A percentile compares a stretch with the other conserved stretches of the same genome.
These are phyloP conservation scores for Arothron firmamentum DNA, from an alignment of 2,113 vertebrate genomes.

Conservation along the genomic window DNA sequence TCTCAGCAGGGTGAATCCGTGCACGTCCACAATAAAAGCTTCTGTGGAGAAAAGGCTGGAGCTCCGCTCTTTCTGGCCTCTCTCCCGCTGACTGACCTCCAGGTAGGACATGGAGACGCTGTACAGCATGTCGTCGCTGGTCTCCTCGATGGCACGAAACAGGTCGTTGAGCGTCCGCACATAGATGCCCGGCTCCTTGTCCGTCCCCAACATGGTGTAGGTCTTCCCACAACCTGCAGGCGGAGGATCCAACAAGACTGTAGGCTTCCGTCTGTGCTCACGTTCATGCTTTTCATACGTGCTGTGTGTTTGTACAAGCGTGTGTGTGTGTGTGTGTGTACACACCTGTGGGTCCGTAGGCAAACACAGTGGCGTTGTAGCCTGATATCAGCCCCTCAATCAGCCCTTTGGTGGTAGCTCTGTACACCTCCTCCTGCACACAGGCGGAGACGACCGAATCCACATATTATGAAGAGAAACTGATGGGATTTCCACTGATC, in stretches of 20 bases:
- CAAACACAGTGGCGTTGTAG: slow-evolving; percentile 88
- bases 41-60: no score
- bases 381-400: slow-evolving; percentile 86
- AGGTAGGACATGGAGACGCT: slow-evolving; percentile 91
- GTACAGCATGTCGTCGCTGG: slow-evolving; percentile 84
- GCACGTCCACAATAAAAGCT: background rate
- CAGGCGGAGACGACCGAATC: background rate
- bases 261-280: no score
- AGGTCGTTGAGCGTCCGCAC: slow-evolving; percentile 84
- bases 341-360: slow-evolving; percentile 90
- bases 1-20: background rate
- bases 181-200: slow-evolving; percentile 87
- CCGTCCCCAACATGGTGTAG: slow-evolving; percentile 92
- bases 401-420: slow-evolving; percentile 83
- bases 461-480: background rate
- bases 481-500: background rate
- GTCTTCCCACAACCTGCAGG: slow-evolving; percentile 90
- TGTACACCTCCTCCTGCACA: slow-evolving; percentile 85
- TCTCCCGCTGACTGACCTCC: slow-evolving; percentile 83
- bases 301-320: no score
- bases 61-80: no score
- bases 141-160: slow-evolving; percentile 86
- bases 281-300: no score
- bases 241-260: background rate
- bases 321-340: slow-evolving; percentile 1